Evolutionary conservation across 1,140 invertebrate species (phyloP), one percentile per base, ranked within the genome.

Genomic region (Aphelinus certus): DNA sequence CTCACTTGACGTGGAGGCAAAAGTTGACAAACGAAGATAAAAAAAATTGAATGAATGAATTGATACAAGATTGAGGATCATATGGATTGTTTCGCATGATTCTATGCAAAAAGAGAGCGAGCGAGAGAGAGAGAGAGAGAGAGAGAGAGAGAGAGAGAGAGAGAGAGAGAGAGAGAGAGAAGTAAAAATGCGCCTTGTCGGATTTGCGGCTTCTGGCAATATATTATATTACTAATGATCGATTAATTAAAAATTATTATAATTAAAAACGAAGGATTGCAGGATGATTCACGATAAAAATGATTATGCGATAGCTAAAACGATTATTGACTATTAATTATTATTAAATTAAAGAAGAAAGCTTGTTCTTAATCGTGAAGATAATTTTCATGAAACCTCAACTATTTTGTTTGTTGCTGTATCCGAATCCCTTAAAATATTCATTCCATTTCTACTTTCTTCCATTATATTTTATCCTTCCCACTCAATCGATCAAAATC

Each of bases 311-410:
- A 71, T 75, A 75, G 70, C 47, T 70, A 75, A 75, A 26, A 70
- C 53, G 51, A 75, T 75, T 75, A 75, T 75, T 75, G 56, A 71
- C 73, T 75, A 71, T 75, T 75, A 75, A 75, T 75, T 75, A 75
- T 75, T 75, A 75, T 75, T 55, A 75, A 47, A 75, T 75, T 75
- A 75, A 75, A 75, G 73, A 71, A 75, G 73, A 75, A 75, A 75
- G 68, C 73, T 75, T 75, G 68, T 75, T 75, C 73, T 75, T 75
- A 75, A 75, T 70, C 49, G 2, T 69, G 43, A 45, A 61, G 46
- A 26, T 69, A 48, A 64, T 58, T 70, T 58, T 70, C 48, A 48
- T 1, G 64, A 57, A 42, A 53, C 43, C 62, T 46, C 58, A 26
- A 26, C 26, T 26, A 26, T 26, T 26, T 26, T 26, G 26, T 26